Evolutionary conservation across 2,797 vertebrate species (phyloP), one percentile per base, ranked within the genome.

Genomic region (Eulemur rubriventer): DNA sequence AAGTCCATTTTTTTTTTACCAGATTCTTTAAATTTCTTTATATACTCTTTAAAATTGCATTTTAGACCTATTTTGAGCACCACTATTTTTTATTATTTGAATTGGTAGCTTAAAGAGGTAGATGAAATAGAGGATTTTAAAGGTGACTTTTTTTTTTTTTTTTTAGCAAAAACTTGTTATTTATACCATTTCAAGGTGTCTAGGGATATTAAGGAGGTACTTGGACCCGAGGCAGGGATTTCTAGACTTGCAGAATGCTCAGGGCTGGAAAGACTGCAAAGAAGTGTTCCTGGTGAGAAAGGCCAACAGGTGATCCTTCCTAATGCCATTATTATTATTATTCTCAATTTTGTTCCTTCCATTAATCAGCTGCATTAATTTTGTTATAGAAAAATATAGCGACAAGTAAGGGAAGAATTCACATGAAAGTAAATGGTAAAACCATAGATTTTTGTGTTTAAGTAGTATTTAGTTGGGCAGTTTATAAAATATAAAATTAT

Each of bases 301-400:
- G 65, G 6, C 43, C 18, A 75, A 72, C 38, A 87, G 48, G 4
- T 92, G 46, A 43, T 92, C 79, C 50, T 96, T 91, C 28, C 63
- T 75, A n/a, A 50, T 92, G 52, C 35, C 67, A 4, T 76, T 89
- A 46, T 80, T 65, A 72, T 7, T 89, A 63, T 61, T 85, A 52
- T 88, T 57, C 13, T 41, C 38, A 26, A 7, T 88, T 67, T 93
- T 89, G 10, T 97, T 91, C 48, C 75, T 80, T 20, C 26, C 38
- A 65, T 81, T 95, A 96, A 82, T 95, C 69, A 79, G 14, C 73
- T 96, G 20, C 91, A 78, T 90, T 96, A 81, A 93, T 94, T 94
- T 93, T 14, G 79, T 91, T 96, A 80, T 35, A 92, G 81, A 28
- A 80, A 86, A 83, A 59, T 35, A 55, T 14, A 75, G 5, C 4